phyloP scores from a whole-genome alignment of 1,140 invertebrate genomes.

The Reticulitermes speratus region DNA sequence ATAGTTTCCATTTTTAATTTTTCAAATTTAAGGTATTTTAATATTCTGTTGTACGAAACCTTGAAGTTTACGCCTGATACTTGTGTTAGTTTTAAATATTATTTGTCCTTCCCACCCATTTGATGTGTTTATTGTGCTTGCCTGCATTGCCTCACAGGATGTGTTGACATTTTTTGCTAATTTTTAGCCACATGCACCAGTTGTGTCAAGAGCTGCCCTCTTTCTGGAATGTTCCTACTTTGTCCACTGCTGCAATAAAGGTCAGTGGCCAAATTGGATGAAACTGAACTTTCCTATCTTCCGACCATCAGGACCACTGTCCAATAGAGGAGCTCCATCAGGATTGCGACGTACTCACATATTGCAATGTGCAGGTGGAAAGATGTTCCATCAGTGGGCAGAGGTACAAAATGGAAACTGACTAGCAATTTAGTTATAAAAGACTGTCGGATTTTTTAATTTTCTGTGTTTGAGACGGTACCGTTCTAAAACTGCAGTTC shows the following conservation, averaged over 20 bases:
- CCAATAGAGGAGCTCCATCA: slow-evolving; percentile 49
- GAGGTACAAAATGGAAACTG: slow-evolving; percentile 62
- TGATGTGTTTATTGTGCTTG: no score
- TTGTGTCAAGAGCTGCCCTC: slow-evolving; percentile 85
- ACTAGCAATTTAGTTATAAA: slow-evolving; percentile 26
- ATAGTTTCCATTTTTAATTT: no score
- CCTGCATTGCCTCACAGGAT: no score
- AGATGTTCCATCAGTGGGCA: slow-evolving; percentile 97
- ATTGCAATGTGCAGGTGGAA: slow-evolving; percentile 89
- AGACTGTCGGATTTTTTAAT: slow-evolving; percentile 10
- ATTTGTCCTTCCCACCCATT: no score
- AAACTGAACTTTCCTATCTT: slow-evolving; percentile 81
- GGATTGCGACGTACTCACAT: slow-evolving; percentile 71
- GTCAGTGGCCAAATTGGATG: slow-evolving; percentile 97
- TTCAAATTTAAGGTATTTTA: no score
- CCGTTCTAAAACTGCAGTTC: no score
- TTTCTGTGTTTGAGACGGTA: background rate
- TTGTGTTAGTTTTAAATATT: no score
- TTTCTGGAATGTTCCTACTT: slow-evolving; percentile 94
- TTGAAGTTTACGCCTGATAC: no score
- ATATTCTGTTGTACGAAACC: no score
- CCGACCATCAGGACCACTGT: slow-evolving; percentile 67
- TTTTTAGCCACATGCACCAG: slow-evolving; percentile 86
- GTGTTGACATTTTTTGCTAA: background rate
- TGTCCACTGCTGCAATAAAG: slow-evolving; percentile 96